These are phyloP conservation scores for Tenthredo mesomela DNA, from an alignment of 2,888 invertebrate genomes.

Conservation along the genomic window DNA sequence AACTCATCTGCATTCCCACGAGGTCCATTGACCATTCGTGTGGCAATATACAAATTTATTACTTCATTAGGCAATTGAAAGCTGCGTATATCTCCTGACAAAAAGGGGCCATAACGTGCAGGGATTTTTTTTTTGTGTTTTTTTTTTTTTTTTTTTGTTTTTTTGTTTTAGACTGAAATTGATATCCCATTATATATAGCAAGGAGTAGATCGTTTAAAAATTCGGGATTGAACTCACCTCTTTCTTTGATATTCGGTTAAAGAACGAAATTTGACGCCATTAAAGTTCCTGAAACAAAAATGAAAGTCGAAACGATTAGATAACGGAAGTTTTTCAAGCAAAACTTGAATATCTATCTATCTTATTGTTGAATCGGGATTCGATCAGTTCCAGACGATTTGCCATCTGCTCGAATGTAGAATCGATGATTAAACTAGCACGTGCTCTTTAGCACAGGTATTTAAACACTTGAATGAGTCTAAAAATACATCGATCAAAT, in stretches of 20 bases:
- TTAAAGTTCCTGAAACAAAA: conserved; percentile 24
- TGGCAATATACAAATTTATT: conserved; percentile 49
- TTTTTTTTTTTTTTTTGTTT: too few relatives aligned
- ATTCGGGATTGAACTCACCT: not conserved
- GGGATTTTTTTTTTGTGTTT: not conserved
- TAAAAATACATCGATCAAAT: not conserved
- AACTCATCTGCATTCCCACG: conserved; percentile 46
- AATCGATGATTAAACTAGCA: not conserved
- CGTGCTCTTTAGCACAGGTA: not conserved
- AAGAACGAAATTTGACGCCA: not conserved
- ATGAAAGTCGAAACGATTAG: not conserved
- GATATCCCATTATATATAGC: not conserved
- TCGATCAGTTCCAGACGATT: not conserved
- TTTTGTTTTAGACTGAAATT: not conserved
- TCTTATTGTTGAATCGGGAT: not conserved
- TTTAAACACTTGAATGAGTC: not conserved
- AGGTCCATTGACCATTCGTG: conserved; percentile 41
- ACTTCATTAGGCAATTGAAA: conserved; percentile 46
- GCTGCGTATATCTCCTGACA: not conserved
- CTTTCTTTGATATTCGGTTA: not conserved
- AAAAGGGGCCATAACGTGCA: not conserved
- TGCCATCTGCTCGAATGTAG: not conserved
- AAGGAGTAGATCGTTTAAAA: not conserved
- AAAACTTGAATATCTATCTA: not conserved
- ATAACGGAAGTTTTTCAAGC: not conserved